phyloP scores from a whole-genome alignment of 2,797 vertebrate genomes.

The Clarias platycephalus region DNA sequence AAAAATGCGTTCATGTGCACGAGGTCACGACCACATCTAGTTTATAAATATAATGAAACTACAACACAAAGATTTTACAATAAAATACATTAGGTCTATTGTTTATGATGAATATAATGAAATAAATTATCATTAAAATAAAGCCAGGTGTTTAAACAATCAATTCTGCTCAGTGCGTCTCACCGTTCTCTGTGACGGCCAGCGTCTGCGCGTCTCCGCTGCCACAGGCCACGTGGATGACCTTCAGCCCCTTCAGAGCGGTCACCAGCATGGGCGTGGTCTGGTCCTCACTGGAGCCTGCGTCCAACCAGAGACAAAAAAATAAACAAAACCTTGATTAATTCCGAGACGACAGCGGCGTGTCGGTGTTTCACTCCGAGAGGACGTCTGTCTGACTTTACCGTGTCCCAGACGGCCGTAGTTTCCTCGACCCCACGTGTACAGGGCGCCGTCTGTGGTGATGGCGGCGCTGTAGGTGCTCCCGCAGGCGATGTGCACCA shows the following conservation, averaged over 20 bases:
- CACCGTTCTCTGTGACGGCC: slow-evolving; percentile 94
- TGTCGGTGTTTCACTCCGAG: no score
- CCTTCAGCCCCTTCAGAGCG: slow-evolving; percentile 90
- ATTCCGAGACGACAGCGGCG: neutral
- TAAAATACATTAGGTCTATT: no score
- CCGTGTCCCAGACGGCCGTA: slow-evolving; percentile 96
- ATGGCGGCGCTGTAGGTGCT: slow-evolving; percentile 96
- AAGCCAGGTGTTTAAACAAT: neutral
- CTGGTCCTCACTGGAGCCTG: slow-evolving; percentile 97
- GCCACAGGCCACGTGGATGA: slow-evolving; percentile 92
- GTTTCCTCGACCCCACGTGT: slow-evolving; percentile 96
- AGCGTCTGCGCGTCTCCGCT: slow-evolving; percentile 98
- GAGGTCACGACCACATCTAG: no score
- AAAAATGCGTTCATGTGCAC: no score
- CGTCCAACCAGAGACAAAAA: neutral
- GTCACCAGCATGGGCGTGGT: slow-evolving; percentile 93
- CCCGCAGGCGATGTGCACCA: slow-evolving; percentile 91
- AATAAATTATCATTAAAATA: neutral
- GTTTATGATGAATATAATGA: no score
- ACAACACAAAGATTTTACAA: no score
- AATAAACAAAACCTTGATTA: no score
- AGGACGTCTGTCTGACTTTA: slow-evolving; percentile 55
- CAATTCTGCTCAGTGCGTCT: slow-evolving; percentile 13
- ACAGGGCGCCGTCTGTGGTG: slow-evolving; percentile 93
- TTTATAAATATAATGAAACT: no score